Evolutionary conservation across 2,888 invertebrate species (phyloP), one percentile per base, ranked within the genome.

Genomic region (Yponomeuta plumbellus): DNA sequence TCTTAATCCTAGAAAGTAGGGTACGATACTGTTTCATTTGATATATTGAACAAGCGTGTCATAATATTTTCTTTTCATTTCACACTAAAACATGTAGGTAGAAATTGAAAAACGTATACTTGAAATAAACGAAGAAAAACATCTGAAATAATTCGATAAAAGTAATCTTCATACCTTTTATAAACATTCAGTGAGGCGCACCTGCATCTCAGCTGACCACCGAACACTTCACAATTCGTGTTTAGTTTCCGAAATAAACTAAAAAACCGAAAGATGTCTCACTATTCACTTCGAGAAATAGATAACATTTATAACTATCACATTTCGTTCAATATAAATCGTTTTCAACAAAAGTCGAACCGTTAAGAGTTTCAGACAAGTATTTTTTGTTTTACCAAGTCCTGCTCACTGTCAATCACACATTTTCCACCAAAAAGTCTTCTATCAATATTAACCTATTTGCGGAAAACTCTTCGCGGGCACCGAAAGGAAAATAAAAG

Each of bases 241-340:
- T 17, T 52, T 17, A 52, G 44, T 52, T 52, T 52, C 44, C 44
- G 17, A 52, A 52, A 52, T 52, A 52, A 52, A 52, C 44, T 4
- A 52, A 52, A 52, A 52, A 52, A 34, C 3, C 34, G 5, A 52
- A 52, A 52, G 44, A 17, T 17, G 17, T 13, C 3, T 52, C 44
- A 52, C 44, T 52, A 17, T 52, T 52, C 44, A 52, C 44, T 52
- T 52, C 5, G 44, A 52, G 3, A 52, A 10, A 17, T 17, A 52
- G 44, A 52, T 52, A 52, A 52, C 44, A 52, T 17, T n/a, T n/a
- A n/a, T n/a, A n/a, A 52, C 44, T 52, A 52, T 52, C 44, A 52
- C 44, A 52, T 52, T 52, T 17, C 17, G 13, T 17, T 52, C 1
- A 52, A 52, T 13, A 52, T 52, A 4, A 52, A 17, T 52, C 13